Conservation (phyloP, 2,888 invertebrate genomes). For the Cataglyphis cursor region DNA sequence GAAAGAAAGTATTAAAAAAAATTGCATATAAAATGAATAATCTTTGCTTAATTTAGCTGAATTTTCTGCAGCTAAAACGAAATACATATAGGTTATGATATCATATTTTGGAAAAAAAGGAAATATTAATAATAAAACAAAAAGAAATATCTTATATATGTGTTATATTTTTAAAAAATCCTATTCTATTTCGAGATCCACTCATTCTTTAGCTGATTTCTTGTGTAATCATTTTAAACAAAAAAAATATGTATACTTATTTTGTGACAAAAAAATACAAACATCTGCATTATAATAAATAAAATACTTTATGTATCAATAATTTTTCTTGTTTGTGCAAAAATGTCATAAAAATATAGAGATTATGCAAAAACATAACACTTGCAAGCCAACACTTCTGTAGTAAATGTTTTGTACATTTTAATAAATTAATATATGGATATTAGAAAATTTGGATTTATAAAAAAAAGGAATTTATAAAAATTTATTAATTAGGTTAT, state of each 20-base stretch:
- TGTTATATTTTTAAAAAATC: too few relatives aligned
- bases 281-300: neutral
- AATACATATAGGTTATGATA: slow-evolving; percentile 23
- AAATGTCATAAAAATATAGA: neutral
- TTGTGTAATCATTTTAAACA: too few relatives aligned
- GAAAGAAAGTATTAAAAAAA: neutral
- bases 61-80: neutral
- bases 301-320: neutral
- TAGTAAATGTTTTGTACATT: neutral
- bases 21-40: neutral
- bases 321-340: neutral
- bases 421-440: neutral
- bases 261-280: neutral
- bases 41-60: neutral
- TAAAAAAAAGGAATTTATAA: neutral
- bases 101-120: neutral
- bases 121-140: neutral
- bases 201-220: too few relatives aligned
- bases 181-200: too few relatives aligned
- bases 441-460: neutral
- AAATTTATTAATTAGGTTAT: neutral
- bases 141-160: too few relatives aligned
- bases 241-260: neutral
- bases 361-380: too few relatives aligned
- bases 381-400: neutral